A percentile compares a stretch with the other conserved stretches of the same genome.
These are phyloP conservation scores for Amorpha juglandis DNA, from an alignment of 2,888 invertebrate genomes.

Conservation along the genomic window DNA sequence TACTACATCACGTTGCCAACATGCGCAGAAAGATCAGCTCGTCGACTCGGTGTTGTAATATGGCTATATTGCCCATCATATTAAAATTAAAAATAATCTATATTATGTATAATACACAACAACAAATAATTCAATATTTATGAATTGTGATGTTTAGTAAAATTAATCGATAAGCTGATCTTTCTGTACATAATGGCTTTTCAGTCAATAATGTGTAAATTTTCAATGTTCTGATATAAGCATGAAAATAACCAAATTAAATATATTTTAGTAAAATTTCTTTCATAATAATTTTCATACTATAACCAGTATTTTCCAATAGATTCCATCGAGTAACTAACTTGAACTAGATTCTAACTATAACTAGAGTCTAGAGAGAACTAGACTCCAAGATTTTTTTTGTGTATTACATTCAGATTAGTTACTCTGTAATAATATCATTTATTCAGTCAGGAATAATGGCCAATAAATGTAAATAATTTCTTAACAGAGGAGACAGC, in stretches of 20 bases:
- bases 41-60: background rate
- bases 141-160: no score
- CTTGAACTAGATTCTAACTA: background rate
- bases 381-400: no score
- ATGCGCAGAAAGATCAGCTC: background rate
- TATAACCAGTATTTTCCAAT: background rate
- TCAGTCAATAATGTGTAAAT: no score
- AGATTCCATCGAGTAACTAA: background rate
- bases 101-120: no score
- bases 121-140: background rate
- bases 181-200: conserved; percentile 4
- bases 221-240: background rate
- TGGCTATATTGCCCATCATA: no score
- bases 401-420: background rate
- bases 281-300: background rate
- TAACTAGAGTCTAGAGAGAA: no score
- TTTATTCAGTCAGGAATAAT: conserved; percentile 2
- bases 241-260: conserved; percentile 1
- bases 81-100: no score
- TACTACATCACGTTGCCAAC: background rate
- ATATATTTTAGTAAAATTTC: background rate
- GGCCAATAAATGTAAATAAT: no score
- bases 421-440: background rate
- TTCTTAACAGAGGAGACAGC: background rate
- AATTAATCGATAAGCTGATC: background rate